Percentiles rank a stretch among this genome's conserved stretches.
These are phyloP conservation scores for Drosophila bipectinata DNA, from an alignment of 1,140 invertebrate genomes.

Conservation along the genomic window DNA sequence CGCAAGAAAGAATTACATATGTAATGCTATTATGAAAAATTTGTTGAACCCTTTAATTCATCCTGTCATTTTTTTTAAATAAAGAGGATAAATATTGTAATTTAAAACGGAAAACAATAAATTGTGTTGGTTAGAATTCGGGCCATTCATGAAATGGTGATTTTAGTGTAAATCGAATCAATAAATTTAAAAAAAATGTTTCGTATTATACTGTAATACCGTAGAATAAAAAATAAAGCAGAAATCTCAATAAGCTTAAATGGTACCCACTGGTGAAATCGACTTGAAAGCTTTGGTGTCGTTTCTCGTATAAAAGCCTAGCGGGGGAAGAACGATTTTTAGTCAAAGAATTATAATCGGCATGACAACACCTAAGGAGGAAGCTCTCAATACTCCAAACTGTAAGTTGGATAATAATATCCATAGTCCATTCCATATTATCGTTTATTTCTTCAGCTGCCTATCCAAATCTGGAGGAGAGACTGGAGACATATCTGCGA, in stretches of 20 bases:
- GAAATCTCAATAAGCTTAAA: not conserved
- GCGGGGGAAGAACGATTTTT: not conserved
- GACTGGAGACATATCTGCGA: slow-evolving; percentile 45
- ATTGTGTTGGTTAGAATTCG: not conserved
- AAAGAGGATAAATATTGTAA: slow-evolving; percentile 14
- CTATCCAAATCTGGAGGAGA: slow-evolving; percentile 38
- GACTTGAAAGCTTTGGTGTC: slow-evolving; percentile 8
- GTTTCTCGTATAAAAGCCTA: slow-evolving; percentile 1
- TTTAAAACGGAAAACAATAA: not conserved
- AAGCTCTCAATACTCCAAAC: slow-evolving; percentile 12
- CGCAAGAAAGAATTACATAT: slow-evolving; percentile 24
- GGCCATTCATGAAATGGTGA: not conserved
- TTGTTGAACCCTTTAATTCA: slow-evolving; percentile 25
- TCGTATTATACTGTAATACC: not conserved
- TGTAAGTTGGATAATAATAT: slow-evolving; percentile 1
- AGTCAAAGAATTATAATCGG: not conserved
- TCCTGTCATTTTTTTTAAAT: slow-evolving; percentile 18
- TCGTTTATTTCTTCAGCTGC: not conserved
- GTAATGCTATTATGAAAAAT: slow-evolving; percentile 30
- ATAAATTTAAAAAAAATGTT: not conserved
- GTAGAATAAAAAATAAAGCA: not conserved
- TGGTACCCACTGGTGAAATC: not conserved
- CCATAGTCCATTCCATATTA: not conserved
- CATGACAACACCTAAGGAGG: slow-evolving; percentile 13
- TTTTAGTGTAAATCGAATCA: not conserved